Base-by-base conservation (phyloP, 2,113 vertebrate genomes). In the Ochotona princeps region DNA sequence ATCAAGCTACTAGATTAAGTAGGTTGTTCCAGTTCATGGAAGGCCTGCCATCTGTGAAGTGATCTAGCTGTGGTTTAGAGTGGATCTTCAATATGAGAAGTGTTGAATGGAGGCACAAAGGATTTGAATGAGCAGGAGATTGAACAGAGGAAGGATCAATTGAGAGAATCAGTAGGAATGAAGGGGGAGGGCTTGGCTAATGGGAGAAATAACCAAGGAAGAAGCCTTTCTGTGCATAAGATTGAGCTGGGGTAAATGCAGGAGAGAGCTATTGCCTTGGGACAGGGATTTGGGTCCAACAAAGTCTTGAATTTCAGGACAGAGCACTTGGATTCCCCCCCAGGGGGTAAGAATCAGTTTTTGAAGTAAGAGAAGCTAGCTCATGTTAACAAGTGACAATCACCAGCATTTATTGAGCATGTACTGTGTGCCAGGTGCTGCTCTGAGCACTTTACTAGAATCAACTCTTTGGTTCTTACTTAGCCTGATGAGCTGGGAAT, bases 391-490 rank as follows among this genome's bases (percentile, higher is more conserved):
- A 60, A 73, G 73, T 67, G 94, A 80, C 44, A 81, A 38, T 69
- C n/a, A 44, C 32, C 61, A 86, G 49, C 65, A 80, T 87, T 93
- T 87, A 87, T 60, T 79, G 74, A 88, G 66, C 44, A 92, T 54
- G 81, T 69, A 76, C 44, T 96, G 20, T 74, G 49, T 94, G 65
- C 32, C 49, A 88, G 67, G 28, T 9, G 84, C 12, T 32, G 83
- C 67, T 81, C 85, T 66, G 82, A 87, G 35, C 47, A 82, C 32
- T 92, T 95, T 80, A 84, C 69, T 54, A 66, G 54, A 92, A 83
- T 91, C 72, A 74, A 75, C 61, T 86, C 66, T 70, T 74, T 79
- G 87, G 60, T 83, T 60, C 78, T 93, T 44, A 51, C 28, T 83
- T 60, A 87, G 26, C 70, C 80, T 20, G 14, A 20, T 92, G 60